phyloP scores from a whole-genome alignment of 2,797 vertebrate genomes.

The Manis crassicaudata region DNA sequence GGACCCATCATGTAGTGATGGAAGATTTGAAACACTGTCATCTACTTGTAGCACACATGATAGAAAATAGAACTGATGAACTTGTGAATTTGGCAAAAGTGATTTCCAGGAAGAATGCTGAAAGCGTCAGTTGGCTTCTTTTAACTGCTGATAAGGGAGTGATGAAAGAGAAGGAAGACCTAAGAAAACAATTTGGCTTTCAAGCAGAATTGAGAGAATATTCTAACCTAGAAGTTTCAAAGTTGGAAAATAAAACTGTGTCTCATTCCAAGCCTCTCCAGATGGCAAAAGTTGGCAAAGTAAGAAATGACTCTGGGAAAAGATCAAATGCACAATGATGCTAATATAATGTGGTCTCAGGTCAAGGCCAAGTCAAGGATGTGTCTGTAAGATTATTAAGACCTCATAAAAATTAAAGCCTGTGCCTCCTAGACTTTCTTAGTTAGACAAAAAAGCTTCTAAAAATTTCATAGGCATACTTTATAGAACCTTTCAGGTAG shows the following conservation, averaged over 20 bases:
- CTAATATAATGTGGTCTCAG: neutral
- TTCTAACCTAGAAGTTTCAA: slow-evolving; percentile 52
- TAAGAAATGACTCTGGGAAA: slow-evolving; percentile 41
- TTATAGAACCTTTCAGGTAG: neutral
- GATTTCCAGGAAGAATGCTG: neutral
- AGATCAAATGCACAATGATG: slow-evolving; percentile 36
- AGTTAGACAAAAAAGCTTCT: neutral
- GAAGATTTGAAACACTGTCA: neutral
- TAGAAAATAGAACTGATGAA: neutral
- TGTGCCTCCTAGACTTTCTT: neutral
- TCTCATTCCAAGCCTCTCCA: slow-evolving; percentile 52
- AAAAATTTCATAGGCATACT: neutral
- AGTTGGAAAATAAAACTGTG: slow-evolving; percentile 54
- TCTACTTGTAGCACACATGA: neutral
- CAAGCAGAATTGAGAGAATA: slow-evolving; percentile 29
- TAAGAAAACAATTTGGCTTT: slow-evolving; percentile 47
- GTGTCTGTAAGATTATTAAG: neutral
- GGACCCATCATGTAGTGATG: rapidly evolving
- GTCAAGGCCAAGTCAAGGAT: slow-evolving; percentile 45
- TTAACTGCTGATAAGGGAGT: slow-evolving; percentile 32
- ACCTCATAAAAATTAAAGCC: slow-evolving; percentile 39
- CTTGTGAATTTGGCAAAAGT: neutral
- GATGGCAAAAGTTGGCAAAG: slow-evolving; percentile 40
- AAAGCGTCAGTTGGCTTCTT: neutral
- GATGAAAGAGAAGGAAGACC: neutral